These are phyloP conservation scores for Mesodorylaimus sp. DNA, from an alignment of 2,888 invertebrate genomes.

Conservation along the genomic window DNA sequence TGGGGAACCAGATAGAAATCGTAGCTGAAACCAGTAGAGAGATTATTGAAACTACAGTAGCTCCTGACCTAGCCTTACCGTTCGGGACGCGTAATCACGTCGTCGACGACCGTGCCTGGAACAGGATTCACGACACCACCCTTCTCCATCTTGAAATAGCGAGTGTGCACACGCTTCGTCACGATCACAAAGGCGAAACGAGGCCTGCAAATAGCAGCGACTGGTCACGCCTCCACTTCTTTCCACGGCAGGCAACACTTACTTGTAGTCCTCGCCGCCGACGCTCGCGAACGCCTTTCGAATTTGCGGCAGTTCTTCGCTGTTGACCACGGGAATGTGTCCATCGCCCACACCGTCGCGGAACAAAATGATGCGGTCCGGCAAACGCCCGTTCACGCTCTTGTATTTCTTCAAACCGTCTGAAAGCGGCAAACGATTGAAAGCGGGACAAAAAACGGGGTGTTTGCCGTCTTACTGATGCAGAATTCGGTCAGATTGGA, in stretches of 20 bases:
- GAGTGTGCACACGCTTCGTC: conserved; percentile 73
- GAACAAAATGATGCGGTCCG: conserved; percentile 62
- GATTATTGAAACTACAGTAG: not conserved
- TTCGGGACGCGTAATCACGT: conserved; percentile 51
- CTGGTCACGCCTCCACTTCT: too few species aligned
- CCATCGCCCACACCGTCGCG: conserved; percentile 88
- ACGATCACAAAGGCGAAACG: conserved; percentile 60
- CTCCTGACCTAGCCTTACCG: conserved; percentile 35
- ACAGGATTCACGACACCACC: conserved; percentile 53
- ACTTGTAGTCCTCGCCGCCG: conserved; percentile 14
- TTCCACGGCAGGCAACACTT: too few species aligned
- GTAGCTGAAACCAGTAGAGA: conserved; percentile 41
- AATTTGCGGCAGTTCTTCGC: conserved; percentile 62
- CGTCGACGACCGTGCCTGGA: conserved; percentile 70
- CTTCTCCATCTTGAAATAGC: conserved; percentile 32
- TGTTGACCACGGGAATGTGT: conserved; percentile 49
- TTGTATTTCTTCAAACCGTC: conserved; percentile 49
- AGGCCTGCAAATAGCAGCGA: conserved; percentile 46
- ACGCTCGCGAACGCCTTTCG: conserved; percentile 38
- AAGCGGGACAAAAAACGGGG: too few species aligned
- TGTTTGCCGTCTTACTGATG: too few species aligned
- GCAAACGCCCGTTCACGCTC: conserved; percentile 47
- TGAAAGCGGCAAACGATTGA: conserved; percentile 40
- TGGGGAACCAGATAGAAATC: conserved; percentile 81
- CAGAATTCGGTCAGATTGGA: too few species aligned